Evolutionary conservation across 2,113 vertebrate genomes (phyloP).

Genomic region (Vidua macroura): DNA sequence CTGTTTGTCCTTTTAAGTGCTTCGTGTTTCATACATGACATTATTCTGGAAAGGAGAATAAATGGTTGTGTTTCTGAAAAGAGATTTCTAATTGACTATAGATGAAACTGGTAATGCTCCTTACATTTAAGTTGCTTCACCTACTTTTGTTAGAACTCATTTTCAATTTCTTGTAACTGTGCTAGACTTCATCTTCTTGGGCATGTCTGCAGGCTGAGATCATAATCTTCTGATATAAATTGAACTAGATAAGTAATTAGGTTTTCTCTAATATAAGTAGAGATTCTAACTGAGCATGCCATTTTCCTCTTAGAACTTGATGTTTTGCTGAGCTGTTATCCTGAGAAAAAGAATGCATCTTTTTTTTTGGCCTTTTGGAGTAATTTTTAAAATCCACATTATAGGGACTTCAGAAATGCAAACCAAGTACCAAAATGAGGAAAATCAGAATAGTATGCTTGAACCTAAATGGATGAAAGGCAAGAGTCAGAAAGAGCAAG

Average conservation of each 20-base stretch:
- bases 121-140: not conserved
- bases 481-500: not conserved
- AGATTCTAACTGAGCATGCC: not conserved
- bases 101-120: not conserved
- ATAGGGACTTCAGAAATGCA: not conserved
- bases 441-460: not conserved
- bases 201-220: not conserved
- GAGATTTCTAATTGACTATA: not conserved
- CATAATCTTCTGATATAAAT: not conserved
- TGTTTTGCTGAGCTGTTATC: not conserved
- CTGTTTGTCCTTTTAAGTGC: not conserved
- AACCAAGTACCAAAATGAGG: not conserved
- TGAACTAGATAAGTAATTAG: not conserved
- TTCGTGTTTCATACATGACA: not conserved
- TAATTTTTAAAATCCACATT: not conserved
- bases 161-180: not conserved
- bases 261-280: not conserved
- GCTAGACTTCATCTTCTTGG: not conserved
- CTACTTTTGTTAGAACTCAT: not conserved
- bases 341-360: not conserved
- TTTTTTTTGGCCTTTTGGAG: not conserved
- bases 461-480: not conserved
- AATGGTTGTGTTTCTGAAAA: not conserved
- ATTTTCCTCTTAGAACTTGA: not conserved
- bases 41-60: not conserved